Evolutionary conservation across 2,888 invertebrate genomes (phyloP).

Genomic region (Heliconius ismenius): DNA sequence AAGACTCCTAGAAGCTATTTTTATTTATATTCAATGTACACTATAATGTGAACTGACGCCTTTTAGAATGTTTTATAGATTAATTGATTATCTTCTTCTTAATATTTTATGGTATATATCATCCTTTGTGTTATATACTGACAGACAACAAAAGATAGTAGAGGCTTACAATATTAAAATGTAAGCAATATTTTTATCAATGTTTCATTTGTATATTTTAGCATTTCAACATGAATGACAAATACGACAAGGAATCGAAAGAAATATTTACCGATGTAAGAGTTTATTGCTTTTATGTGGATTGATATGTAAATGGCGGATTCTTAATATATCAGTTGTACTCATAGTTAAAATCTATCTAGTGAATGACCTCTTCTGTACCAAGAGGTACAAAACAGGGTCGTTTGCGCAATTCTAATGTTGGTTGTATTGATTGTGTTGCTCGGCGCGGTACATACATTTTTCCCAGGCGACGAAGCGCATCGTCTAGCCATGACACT

Average conservation of each 20-base stretch:
- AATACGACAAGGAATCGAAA: too few relatives aligned
- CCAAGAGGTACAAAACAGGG: constrained; percentile 49
- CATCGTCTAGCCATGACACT: constrained; percentile 54
- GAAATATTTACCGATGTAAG: not conserved
- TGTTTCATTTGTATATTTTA: not conserved
- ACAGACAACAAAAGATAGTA: not conserved
- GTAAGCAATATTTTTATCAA: not conserved
- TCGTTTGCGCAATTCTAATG: constrained; percentile 46
- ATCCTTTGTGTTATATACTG: too few relatives aligned
- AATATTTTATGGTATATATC: too few relatives aligned
- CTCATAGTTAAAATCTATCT: constrained; percentile 42
- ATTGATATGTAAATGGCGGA: not conserved
- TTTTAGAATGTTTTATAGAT: too few relatives aligned
- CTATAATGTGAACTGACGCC: too few relatives aligned
- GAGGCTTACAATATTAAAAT: constrained; percentile 3
- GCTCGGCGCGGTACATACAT: constrained; percentile 63
- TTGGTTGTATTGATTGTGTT: constrained; percentile 53
- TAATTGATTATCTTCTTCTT: too few relatives aligned
- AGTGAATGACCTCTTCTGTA: constrained; percentile 52
- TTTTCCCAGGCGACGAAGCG: constrained; percentile 75
- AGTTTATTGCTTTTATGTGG: not conserved
- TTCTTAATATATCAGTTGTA: not conserved
- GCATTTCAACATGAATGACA: too few relatives aligned
- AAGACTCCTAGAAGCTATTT: too few relatives aligned
- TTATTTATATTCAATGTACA: too few relatives aligned